phyloP scores from a whole-genome alignment of 2,888 invertebrate genomes.

The Cremastinae sp. region DNA sequence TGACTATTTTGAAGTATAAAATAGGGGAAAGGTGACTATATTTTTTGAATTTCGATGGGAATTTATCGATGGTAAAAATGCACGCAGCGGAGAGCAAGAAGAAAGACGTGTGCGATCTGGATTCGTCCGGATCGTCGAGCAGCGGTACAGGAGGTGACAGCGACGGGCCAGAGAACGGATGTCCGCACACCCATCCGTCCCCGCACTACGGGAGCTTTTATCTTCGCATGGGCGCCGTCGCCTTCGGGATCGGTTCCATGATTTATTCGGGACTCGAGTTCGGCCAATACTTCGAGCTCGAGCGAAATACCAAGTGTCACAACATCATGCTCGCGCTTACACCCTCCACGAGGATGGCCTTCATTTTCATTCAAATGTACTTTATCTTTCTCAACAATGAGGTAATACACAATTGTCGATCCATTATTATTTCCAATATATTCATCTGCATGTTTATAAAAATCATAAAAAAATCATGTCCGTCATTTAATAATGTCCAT shows the following conservation, averaged over 20 bases:
- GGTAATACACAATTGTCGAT: conserved; percentile 82
- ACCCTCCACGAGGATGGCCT: conserved; percentile 95
- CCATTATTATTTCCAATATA: neutral
- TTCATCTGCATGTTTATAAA: too few relatives aligned
- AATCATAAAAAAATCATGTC: too few relatives aligned
- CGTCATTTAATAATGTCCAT: too few relatives aligned
- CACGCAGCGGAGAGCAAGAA: conserved; percentile 71
- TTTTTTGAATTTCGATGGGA: too few relatives aligned
- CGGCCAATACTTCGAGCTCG: conserved; percentile 96
- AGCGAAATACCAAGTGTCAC: conserved; percentile 94
- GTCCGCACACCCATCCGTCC: conserved; percentile 79
- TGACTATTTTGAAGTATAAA: neutral
- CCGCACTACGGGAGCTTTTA: conserved; percentile 96
- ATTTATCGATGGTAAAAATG: too few relatives aligned
- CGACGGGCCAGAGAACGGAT: conserved; percentile 73
- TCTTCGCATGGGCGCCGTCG: conserved; percentile 95
- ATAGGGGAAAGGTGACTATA: too few relatives aligned
- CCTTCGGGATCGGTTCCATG: conserved; percentile 98
- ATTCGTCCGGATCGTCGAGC: conserved; percentile 78
- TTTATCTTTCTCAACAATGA: conserved; percentile 98
- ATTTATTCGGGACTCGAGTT: conserved; percentile 97
- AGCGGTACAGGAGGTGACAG: conserved; percentile 76
- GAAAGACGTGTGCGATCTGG: conserved; percentile 78
- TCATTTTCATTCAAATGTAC: conserved; percentile 98
- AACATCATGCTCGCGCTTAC: conserved; percentile 94